Percentiles rank a stretch among this genome's conserved stretches.
phyloP scores from a whole-genome alignment of 2,797 vertebrate species.

The Pyrrhura leucotis region DNA sequence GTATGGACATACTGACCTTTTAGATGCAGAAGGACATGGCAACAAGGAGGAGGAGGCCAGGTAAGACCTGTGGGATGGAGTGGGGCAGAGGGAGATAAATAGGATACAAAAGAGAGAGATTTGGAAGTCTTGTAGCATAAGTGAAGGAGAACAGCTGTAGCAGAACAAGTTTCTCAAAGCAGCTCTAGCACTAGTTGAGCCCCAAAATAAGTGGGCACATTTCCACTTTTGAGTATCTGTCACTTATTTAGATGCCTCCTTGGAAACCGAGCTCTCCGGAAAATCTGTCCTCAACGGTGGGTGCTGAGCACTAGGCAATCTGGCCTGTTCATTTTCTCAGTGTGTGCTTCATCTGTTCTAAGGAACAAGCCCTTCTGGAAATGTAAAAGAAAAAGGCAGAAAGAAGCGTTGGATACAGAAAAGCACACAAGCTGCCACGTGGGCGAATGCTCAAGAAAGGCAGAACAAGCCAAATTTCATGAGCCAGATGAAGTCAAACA shows the following conservation, averaged over 20 bases:
- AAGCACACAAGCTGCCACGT: background rate
- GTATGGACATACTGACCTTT: background rate
- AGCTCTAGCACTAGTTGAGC: conserved; percentile 28
- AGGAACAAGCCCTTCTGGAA: conserved; percentile 63
- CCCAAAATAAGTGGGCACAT: conserved; percentile 31
- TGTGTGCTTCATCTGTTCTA: conserved; percentile 59
- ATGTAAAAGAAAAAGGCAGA: background rate
- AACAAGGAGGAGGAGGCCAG: background rate
- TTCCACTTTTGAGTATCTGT: conserved; percentile 55
- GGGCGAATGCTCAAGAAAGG: conserved; percentile 36
- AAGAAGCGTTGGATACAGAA: conserved; percentile 18
- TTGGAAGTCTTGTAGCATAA: background rate
- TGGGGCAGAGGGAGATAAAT: background rate
- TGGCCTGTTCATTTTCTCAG: conserved; percentile 45
- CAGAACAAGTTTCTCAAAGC: background rate
- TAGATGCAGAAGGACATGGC: background rate
- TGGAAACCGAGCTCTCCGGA: conserved; percentile 51
- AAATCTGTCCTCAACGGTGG: conserved; percentile 48
- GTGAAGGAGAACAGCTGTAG: background rate
- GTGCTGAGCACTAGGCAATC: conserved; percentile 61
- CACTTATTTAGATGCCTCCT: conserved; percentile 51
- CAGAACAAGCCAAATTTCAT: conserved; percentile 3
- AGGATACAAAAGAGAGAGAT: background rate
- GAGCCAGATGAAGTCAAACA: background rate
- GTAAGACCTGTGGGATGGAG: background rate